Base-by-base conservation (phyloP, 1,140 invertebrate genomes). In the Wasmannia auropunctata region DNA sequence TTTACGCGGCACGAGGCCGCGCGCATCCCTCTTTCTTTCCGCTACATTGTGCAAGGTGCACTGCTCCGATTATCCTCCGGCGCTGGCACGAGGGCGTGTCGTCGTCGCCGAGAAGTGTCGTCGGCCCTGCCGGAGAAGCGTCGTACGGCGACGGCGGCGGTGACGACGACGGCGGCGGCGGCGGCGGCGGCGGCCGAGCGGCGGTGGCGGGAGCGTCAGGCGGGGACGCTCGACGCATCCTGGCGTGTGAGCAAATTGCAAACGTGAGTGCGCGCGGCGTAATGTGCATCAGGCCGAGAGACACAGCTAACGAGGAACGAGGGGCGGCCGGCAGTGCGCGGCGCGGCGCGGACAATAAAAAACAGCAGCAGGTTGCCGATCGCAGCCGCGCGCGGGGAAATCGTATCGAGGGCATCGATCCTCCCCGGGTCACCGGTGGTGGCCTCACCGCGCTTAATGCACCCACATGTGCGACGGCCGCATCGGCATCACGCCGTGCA, bases 341-440 rank as follows among this genome's bases (percentile, higher is more conserved):
- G 69, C 56, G 60, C 46, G 28, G 60, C 56, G 28, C 51, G 56
- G n/a, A 43, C 60, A 60, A 22, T 46, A 75, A 86, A n/a, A 83
- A 72, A 60, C 83, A 58, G 86, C 86, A 87, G 81, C 86, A 86
- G 86, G 75, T 88, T 88, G 83, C 76, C 86, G 67, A 79, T 75
- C 31, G 43, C n/a, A n/a, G n/a, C n/a, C n/a, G n/a, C n/a, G n/a
- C 43, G 22, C 76, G 54, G 54, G 69, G 80, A 86, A 88, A 92
- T 84, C 79, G 87, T 94, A 94, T 94, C 92, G 93, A 80, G 93
- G 92, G 92, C 94, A 95, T 95, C 94, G 94, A 95, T 95, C 92
- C 90, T 93, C 75, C 51, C 87, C 90, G 87, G 93, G 92, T 94
- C 93, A 94, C 87, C 86, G 91, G 11, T 86, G 92, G n/a, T 89